phyloP scores from a whole-genome alignment of 2,888 invertebrate species.

The Andrena hattorfiana region DNA sequence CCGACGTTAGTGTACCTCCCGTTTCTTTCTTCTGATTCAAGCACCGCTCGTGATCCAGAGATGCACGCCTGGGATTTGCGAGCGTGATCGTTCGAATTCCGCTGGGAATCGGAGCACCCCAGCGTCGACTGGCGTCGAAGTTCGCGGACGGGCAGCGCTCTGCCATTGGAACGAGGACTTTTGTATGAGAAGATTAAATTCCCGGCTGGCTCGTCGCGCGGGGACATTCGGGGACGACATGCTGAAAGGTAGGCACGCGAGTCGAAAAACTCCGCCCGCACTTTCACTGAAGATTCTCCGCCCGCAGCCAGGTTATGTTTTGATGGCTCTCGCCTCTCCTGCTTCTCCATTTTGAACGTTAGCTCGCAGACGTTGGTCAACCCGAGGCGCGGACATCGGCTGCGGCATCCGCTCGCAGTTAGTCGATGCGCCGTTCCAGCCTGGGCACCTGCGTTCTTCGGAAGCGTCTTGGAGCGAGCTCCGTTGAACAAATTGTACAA shows the following conservation, averaged over 20 bases:
- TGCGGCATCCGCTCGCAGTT: neutral
- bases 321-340: conserved; percentile 48
- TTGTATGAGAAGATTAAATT: conserved; percentile 56
- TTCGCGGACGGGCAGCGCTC: neutral
- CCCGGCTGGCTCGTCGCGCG: neutral
- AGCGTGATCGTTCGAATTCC: conserved; percentile 36
- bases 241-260: conserved; percentile 64
- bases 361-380: conserved; percentile 15
- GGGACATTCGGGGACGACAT: conserved; percentile 33
- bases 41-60: neutral
- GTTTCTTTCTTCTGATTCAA: neutral
- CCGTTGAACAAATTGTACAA: too few species aligned
- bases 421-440: neutral
- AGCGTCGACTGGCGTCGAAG: conserved; percentile 21
- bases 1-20: neutral
- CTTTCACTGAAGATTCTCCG: conserved; percentile 53
- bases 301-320: conserved; percentile 72
- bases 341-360: conserved; percentile 64
- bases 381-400: neutral
- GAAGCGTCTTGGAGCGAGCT: too few species aligned
- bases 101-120: neutral
- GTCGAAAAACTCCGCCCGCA: conserved; percentile 27
- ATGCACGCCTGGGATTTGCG: neutral
- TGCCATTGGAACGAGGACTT: conserved; percentile 20
- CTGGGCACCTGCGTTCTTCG: too few species aligned